Conservation (phyloP, 2,888 invertebrate species). For the Mechanitis mazaeus region DNA sequence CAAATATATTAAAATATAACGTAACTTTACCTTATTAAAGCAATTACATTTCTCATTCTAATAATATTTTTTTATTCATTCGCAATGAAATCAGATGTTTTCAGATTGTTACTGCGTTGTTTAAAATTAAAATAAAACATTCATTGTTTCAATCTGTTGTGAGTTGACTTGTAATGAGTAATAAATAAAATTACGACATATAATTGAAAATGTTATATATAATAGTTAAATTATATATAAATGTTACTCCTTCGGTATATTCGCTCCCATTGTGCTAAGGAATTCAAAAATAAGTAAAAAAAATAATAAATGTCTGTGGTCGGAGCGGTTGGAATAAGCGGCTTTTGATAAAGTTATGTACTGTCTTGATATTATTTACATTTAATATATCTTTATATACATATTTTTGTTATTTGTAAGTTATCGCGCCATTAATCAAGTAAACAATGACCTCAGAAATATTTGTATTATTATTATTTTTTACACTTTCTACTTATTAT, state of each 20-base stretch:
- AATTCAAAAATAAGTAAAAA: slow-evolving; percentile 12
- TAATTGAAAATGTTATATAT: slow-evolving; percentile 15
- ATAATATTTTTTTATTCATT: slow-evolving; percentile 16
- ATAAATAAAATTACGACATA: slow-evolving; percentile 28
- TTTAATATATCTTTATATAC: slow-evolving; percentile 8
- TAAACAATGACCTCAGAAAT: slow-evolving; percentile 37
- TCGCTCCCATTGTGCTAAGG: slow-evolving; percentile 14
- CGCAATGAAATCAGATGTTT: slow-evolving; percentile 27
- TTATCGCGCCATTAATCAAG: slow-evolving; percentile 51
- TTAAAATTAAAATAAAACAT: slow-evolving; percentile 33
- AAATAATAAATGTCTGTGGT: slow-evolving; percentile 19
- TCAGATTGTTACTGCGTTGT: slow-evolving; percentile 26
- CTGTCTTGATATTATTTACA: not conserved
- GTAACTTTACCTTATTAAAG: not conserved
- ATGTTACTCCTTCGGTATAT: slow-evolving; percentile 9
- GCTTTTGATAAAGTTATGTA: slow-evolving; percentile 5
- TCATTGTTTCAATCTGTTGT: slow-evolving; percentile 30
- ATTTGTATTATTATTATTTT: slow-evolving; percentile 11
- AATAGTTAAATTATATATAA: slow-evolving; percentile 3
- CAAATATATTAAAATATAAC: not conserved
- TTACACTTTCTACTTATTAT: slow-evolving; percentile 13
- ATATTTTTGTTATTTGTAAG: slow-evolving; percentile 15
- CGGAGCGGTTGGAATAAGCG: slow-evolving; percentile 13
- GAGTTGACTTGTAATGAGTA: slow-evolving; percentile 25
- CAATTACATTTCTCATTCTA: slow-evolving; percentile 7